Percentiles rank a stretch among this genome's conserved stretches.
These are phyloP conservation scores for Halichondria panicea DNA, from an alignment of 37 sponge, comb jelly and placozoan genomes.

Conservation along the genomic window DNA sequence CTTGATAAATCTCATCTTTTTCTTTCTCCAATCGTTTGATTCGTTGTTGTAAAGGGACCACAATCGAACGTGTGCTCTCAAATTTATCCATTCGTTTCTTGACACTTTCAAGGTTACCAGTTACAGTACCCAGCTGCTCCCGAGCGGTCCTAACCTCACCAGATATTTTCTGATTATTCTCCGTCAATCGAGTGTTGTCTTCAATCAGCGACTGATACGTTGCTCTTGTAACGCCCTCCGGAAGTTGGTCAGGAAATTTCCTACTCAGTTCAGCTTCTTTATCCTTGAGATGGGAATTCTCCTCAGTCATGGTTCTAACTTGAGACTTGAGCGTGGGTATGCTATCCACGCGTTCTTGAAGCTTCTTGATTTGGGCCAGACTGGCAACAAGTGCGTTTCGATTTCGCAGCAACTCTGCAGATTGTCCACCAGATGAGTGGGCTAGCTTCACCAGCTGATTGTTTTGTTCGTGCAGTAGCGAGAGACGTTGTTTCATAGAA, in stretches of 20 bases:
- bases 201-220: constrained; percentile 18
- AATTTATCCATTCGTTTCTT: constrained; percentile 39
- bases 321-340: constrained; percentile 50
- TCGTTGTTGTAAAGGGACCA: constrained; percentile 9
- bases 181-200: constrained; percentile 31
- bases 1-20: constrained; percentile 51
- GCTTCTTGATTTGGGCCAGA: constrained; percentile 56
- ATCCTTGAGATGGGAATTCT: constrained; percentile 9
- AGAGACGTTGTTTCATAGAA: constrained; percentile 50
- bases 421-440: constrained; percentile 8
- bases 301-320: constrained; percentile 13
- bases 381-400: constrained; percentile 64
- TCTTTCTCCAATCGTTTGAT: constrained; percentile 57
- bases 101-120: constrained; percentile 14
- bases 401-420: constrained; percentile 25
- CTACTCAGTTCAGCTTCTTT: constrained; percentile 2
- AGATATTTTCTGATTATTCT: constrained; percentile 5
- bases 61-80: constrained; percentile 17
- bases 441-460: constrained; percentile 45
- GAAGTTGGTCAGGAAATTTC: constrained; percentile 9
- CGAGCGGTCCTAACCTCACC: constrained; percentile 4
- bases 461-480: constrained; percentile 64
- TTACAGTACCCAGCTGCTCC: constrained; percentile 9
- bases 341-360: constrained; percentile 45
- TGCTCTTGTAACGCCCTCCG: constrained; percentile 21